Base-by-base conservation (phyloP, 2,113 vertebrate genomes). In the Orientallactaga bullata region DNA sequence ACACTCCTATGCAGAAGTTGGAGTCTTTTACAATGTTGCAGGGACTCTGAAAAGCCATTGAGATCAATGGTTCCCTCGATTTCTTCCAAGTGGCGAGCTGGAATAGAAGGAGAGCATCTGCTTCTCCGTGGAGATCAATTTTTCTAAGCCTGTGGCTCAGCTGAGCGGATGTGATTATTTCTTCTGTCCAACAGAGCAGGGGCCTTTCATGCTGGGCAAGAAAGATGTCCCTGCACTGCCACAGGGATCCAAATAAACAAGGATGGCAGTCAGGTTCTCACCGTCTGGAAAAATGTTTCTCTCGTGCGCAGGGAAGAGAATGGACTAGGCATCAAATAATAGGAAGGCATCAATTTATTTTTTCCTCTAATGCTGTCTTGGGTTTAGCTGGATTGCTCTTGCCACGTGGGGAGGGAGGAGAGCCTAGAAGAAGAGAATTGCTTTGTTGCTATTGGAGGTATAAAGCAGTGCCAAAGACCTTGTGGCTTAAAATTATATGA, bases 151-250 rank as follows among this genome's bases (percentile, higher is more conserved):
- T 39, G 60, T 15, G 10, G 82, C 63, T 95, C 78, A 85, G 65
- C 94, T 91, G 58, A 58, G 89, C 95, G 84, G 88, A 68, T 86
- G 91, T 35, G 78, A 96, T 96, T 92, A 88, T 93, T 47, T 32
- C 21, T 95, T 73, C 89, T 83, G 85, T 92, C 92, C 90, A 84
- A 91, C 73, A 58, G 86, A 89, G 74, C 71, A 55, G 30, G 58
- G 2, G 35, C 69, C 74, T 83, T 61, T 88, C 73, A 78, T 37
- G 21, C 85, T 63, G 30, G 37, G 74, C 15, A 39, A 96, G 58
- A 90, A 76, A 95, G 91, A 88, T 79, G 81, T 83, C 82, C 81
- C 89, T 69, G 76, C 82, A 81, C 73, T 93, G 77, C 78, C 55
- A 24, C 35, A 90, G 21, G 71, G 89, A 42, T 91, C 66, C 89